Base-by-base conservation (phyloP, 1,140 invertebrate genomes). In the Plodia interpunctella region DNA sequence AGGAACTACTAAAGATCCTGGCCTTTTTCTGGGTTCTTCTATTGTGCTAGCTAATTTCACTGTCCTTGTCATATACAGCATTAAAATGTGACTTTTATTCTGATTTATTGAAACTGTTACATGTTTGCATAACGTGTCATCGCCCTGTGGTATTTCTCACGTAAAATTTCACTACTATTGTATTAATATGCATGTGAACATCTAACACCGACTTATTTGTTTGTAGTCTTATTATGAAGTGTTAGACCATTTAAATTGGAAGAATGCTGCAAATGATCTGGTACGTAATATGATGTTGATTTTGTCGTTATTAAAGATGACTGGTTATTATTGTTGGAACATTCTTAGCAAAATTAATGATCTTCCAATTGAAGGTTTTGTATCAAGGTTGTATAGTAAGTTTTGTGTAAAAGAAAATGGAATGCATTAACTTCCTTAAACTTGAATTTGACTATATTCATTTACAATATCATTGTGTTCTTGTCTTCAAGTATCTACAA, bases 191-290 rank as follows among this genome's bases (percentile, higher is more conserved):
- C 10, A 51, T 20, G 49, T 51, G 32, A 35, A 35, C 32, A 35
- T 35, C 10, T 35, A 35, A 35, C 32, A 13, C 32, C 32, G 9
- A 13, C 13, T 20, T 51, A 11, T 51, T 51, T 51, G 49, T 51
- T 51, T 51, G 49, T 8, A 17, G 49, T 50, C 5, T 50, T 50
- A 50, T 50, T 50, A 18, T 17, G 49, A 51, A 51, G 18, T 51
- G 49, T 51, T 51, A 19, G 18, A 11, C 20, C 15, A 51, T 51
- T 51, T 51, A 25, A 2, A 6, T 25, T 25, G 21, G 49, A 51
- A 51, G 32, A 35, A 35, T 35, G 32, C 32, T 35, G 32, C 13
- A 35, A 9, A 13, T 13, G 32, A 11, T 35, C 2, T 2, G 10
- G 13, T 35, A 25, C 21, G 6, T 25, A 25, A 3, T 25, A 25